Conservation (phyloP, 2,888 invertebrate species). For the Caenorhabditis sp. region DNA sequence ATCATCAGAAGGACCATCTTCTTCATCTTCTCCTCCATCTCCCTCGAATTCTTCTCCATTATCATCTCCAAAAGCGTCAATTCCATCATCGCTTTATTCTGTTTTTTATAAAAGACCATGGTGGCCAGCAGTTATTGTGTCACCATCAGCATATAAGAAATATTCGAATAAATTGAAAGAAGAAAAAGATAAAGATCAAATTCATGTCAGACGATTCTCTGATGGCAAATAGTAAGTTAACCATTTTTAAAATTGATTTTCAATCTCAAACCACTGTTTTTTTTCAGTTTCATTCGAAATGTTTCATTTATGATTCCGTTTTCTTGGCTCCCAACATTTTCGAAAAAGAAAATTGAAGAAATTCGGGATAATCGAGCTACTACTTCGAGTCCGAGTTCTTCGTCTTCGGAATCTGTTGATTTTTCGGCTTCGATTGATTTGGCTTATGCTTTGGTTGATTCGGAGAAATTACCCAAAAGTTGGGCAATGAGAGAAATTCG, state of each 20-base stretch:
- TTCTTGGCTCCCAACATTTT: constrained; percentile 1
- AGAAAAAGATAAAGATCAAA: constrained; percentile 14
- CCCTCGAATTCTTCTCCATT: background rate
- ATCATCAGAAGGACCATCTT: background rate
- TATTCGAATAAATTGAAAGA: constrained; percentile 1
- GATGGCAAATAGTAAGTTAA: constrained; percentile 51
- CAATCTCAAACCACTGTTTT: background rate
- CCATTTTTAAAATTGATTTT: background rate
- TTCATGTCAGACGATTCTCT: constrained; percentile 34
- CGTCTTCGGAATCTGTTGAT: background rate
- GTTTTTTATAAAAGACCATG: constrained; percentile 15
- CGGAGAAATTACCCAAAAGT: constrained; percentile 10
- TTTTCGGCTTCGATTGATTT: background rate
- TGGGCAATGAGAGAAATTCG: constrained; percentile 7
- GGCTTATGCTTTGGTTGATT: background rate
- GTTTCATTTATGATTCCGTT: background rate
- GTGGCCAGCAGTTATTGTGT: constrained; percentile 23
- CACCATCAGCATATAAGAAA: constrained; percentile 11
- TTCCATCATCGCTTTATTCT: background rate
- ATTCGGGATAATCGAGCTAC: background rate
- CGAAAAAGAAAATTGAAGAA: constrained; percentile 9
- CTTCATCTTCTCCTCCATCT: background rate
- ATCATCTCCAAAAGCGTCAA: background rate
- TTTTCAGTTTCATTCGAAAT: background rate
- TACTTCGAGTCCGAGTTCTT: no score